Conservation (phyloP, 1,140 invertebrate genomes). For the Penaeus chinensis region DNA sequence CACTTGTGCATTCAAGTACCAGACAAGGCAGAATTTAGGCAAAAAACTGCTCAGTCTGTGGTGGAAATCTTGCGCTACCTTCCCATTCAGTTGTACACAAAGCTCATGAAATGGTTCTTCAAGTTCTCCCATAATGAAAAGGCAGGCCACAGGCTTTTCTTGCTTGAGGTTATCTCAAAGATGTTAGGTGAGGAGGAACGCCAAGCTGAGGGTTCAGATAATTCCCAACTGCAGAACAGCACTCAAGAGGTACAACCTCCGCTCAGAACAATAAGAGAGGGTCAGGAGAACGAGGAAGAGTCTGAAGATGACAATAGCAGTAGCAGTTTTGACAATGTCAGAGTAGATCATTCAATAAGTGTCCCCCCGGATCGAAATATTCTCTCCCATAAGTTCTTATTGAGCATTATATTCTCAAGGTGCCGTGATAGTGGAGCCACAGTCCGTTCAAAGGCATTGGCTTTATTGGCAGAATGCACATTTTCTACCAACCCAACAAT, state of each 20-base stretch:
- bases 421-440: conserved; percentile 73
- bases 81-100: conserved; percentile 63
- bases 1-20: conserved; percentile 73
- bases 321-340: conserved; percentile 42
- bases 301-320: conserved; percentile 55
- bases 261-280: conserved; percentile 51
- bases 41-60: conserved; percentile 71
- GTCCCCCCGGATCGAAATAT: conserved; percentile 55
- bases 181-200: conserved; percentile 68
- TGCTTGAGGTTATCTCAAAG: conserved; percentile 73
- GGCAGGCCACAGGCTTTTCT: conserved; percentile 71
- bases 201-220: conserved; percentile 31
- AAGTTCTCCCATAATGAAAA: conserved; percentile 71
- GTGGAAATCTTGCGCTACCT: conserved; percentile 69
- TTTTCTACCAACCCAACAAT: conserved; percentile 67
- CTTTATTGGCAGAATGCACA: conserved; percentile 71
- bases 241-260: background rate
- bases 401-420: conserved; percentile 71
- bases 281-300: background rate
- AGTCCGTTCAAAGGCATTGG: conserved; percentile 74
- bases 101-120: conserved; percentile 71
- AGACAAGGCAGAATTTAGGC: conserved; percentile 73
- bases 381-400: conserved; percentile 68
- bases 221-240: background rate
- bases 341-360: conserved; percentile 49